Base-by-base conservation (phyloP, 2,113 vertebrate genomes). In the Porphyrio hochstetteri region DNA sequence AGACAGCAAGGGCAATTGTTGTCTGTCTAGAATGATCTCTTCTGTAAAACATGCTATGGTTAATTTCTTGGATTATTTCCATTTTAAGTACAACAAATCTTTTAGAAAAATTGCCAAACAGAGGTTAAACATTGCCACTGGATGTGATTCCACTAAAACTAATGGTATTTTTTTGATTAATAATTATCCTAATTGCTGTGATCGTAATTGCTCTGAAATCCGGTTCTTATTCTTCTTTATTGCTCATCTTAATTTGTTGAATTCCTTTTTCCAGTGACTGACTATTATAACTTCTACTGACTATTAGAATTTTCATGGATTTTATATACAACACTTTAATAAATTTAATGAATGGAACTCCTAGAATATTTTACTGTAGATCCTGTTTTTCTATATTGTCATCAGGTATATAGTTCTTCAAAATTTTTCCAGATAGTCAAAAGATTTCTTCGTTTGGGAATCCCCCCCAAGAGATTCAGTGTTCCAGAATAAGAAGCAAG, bases 391-490 rank as follows among this genome's bases (percentile, higher is more conserved):
- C 18, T 38, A 1, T 28, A 35, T 63, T 94, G 80, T 84, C 19
- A 28, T 4, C 17, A 48, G 15, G 3, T 57, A 57, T 12, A 12
- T 35, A 63, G 15, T 4, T 59, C 19, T 80, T 88, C 10, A 59
- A 42, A 50, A 31, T n/a, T 5, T 71, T 60, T 67, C 38, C 35
- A 44, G 13, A 6, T n/a, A 23, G 21, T 67, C 10, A 23, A 61
- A 85, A 35, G 13, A 84, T 29, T 70, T 71, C 31, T 56, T 31
- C 5, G 0, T 50, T 65, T 46, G 55, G 23, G 7, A 76, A 76
- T 44, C n/a, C 31, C 2, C 2, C 1, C 2, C 1, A 0, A 2
- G 44, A 40, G 12, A 53, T 13, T 2, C 2, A 48, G 3, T 27
- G 5, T 70, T 65, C 13, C 25, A 55, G 24, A 68, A 75, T 38